Base-by-base conservation (phyloP, 2,113 vertebrate species). In the Polypterus senegalus region DNA sequence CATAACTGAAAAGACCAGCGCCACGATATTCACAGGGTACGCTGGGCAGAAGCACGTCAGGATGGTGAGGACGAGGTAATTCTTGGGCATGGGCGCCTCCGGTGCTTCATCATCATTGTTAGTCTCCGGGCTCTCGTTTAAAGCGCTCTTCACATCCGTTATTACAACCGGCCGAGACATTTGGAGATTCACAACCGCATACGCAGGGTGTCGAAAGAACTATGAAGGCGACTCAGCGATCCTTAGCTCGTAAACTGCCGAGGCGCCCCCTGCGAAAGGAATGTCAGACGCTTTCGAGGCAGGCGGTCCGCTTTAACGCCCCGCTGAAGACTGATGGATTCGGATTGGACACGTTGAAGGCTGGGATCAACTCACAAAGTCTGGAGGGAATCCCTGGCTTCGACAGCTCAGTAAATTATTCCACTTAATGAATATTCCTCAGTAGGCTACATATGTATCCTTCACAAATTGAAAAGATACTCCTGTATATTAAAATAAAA, bases 11-110 rank as follows among this genome's bases (percentile, higher is more conserved):
- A 90, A 92, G 59, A 87, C 84, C 70, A 93, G 82, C 9, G 82
- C 87, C 69, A 92, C 86, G 53, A 92, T 91, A 69, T 91, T 93
- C 76, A 94, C 46, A 69, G 87, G 89, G 79, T 89, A 89, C 5
- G 87, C 85, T 1, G 88, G 89, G 63, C 90, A 92, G 70, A 92
- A 92, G 57, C 90, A 92, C 51, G 91, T 61, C 73, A 91, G 68
- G 70, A 93, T 88, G 75, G 86, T 81, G 70, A 92, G 83, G 62
- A 84, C 74, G 72, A 93, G 76, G 76, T 87, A 90, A 75, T 66
- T 87, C 69, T 71, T 76, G 66, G 86, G 81, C 57, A 69, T 77
- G 47, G 74, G 80, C 45, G 67, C 45, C 7, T 74, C 70, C 64
- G 71, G 76, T 46, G 71, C 71, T 65, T 87, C 83, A 76, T 81